Conservation (phyloP, 2,797 vertebrate species). For the Eutrigla gurnardus region DNA sequence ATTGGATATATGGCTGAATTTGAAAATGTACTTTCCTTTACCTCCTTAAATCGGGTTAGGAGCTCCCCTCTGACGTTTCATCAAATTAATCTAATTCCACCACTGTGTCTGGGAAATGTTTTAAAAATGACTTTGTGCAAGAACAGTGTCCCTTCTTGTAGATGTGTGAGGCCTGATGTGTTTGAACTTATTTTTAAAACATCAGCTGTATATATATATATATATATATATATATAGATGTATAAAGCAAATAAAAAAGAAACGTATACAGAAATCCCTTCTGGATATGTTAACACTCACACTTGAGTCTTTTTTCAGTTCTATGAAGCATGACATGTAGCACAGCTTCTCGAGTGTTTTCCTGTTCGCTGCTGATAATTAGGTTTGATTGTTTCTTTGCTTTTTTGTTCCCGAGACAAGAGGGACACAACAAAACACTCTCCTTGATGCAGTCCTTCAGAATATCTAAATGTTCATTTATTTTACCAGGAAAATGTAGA, state of each 20-base stretch:
- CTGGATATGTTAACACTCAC: slow-evolving; percentile 16
- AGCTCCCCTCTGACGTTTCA: slow-evolving; percentile 57
- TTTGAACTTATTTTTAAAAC: slow-evolving; percentile 48
- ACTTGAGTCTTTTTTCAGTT: slow-evolving; percentile 27
- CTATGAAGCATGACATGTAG: background rate
- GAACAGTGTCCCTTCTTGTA: slow-evolving; percentile 45
- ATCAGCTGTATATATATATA: background rate
- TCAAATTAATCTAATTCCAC: slow-evolving; percentile 70
- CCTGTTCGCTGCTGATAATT: slow-evolving; percentile 26
- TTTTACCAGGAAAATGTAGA: slow-evolving; percentile 30
- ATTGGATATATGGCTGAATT: slow-evolving; percentile 67
- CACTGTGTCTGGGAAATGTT: slow-evolving; percentile 50
- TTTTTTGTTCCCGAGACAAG: slow-evolving; percentile 1
- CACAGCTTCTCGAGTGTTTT: slow-evolving; percentile 1
- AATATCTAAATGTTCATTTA: slow-evolving; percentile 38
- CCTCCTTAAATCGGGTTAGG: slow-evolving; percentile 68
- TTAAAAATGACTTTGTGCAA: slow-evolving; percentile 68
- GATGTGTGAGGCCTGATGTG: slow-evolving; percentile 39
- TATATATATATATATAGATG: no score
- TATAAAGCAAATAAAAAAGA: slow-evolving; percentile 14
- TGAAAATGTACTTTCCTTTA: slow-evolving; percentile 66
- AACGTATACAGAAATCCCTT: slow-evolving; percentile 29
- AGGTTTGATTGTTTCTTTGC: slow-evolving; percentile 3
- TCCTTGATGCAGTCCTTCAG: slow-evolving; percentile 43
- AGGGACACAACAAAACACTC: slow-evolving; percentile 5